Evolutionary conservation across 2,888 invertebrate species (phyloP).

Genomic region (Gisinianus flammeolus): DNA sequence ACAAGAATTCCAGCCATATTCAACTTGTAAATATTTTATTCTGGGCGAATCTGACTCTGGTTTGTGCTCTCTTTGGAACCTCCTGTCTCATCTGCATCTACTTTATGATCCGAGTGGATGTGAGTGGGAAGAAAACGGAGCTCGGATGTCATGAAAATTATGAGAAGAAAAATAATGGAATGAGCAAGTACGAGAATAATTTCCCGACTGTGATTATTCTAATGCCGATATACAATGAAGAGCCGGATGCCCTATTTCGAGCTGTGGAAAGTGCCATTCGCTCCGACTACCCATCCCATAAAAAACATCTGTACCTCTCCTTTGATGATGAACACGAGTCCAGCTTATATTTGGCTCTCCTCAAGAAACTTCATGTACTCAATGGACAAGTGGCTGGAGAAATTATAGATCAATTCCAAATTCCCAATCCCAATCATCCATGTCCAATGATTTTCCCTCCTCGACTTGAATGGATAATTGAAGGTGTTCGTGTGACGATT

Average conservation of each 20-base stretch:
- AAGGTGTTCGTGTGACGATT: slow-evolving; percentile 40
- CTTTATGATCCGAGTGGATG: slow-evolving; percentile 37
- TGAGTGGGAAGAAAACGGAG: slow-evolving; percentile 38
- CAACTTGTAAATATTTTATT: neutral
- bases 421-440: neutral
- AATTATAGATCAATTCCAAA: neutral
- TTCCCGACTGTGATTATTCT: slow-evolving; percentile 43
- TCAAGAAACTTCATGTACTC: slow-evolving; percentile 39
- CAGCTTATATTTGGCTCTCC: slow-evolving; percentile 35
- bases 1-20: neutral
- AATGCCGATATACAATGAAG: slow-evolving; percentile 51
- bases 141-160: neutral
- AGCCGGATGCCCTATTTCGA: slow-evolving; percentile 43
- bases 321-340: slow-evolving; percentile 46
- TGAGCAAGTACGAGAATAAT: slow-evolving; percentile 9
- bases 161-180: slow-evolving; percentile 1
- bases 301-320: slow-evolving; percentile 44
- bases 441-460: slow-evolving; percentile 36
- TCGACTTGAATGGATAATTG: slow-evolving; percentile 42
- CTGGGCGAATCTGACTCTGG: neutral
- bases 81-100: slow-evolving; percentile 13
- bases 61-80: neutral
- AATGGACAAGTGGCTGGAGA: slow-evolving; percentile 41
- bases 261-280: slow-evolving; percentile 44
- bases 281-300: slow-evolving; percentile 40